A percentile compares a stretch with the other conserved stretches of the same genome.
Evolutionary conservation across 2,797 vertebrate genomes (phyloP).

Genomic region (Myoxocephalus aenaeus): DNA sequence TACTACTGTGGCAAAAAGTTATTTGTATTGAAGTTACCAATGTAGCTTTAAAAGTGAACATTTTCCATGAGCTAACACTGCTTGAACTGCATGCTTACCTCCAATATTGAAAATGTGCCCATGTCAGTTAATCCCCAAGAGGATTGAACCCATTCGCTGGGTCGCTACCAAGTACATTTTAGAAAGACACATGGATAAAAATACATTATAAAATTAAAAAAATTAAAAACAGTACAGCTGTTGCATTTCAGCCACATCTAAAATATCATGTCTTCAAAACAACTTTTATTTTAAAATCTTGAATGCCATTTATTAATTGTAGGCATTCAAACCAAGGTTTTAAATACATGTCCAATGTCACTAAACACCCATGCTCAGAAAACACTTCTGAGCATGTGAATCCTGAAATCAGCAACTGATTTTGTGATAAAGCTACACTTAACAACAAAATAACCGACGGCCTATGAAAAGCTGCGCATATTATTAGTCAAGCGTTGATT

Average conservation of each 20-base stretch:
- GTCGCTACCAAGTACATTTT: background rate
- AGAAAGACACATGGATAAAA: background rate
- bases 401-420: background rate
- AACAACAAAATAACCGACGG: slow-evolving; percentile 21
- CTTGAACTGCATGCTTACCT: slow-evolving; percentile 11
- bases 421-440: slow-evolving; percentile 10
- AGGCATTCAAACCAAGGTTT: background rate
- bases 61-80: background rate
- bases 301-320: background rate
- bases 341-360: background rate
- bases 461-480: background rate
- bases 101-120: background rate
- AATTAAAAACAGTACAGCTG: background rate
- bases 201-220: background rate
- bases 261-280: background rate
- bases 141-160: background rate
- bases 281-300: background rate
- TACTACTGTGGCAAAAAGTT: background rate
- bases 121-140: slow-evolving; percentile 17
- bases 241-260: background rate
- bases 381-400: background rate
- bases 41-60: background rate
- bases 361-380: no score
- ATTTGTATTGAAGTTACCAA: background rate
- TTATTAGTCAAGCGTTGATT: background rate